phyloP scores from a whole-genome alignment of 2,888 invertebrate genomes.

The Callyntrura sp. region DNA sequence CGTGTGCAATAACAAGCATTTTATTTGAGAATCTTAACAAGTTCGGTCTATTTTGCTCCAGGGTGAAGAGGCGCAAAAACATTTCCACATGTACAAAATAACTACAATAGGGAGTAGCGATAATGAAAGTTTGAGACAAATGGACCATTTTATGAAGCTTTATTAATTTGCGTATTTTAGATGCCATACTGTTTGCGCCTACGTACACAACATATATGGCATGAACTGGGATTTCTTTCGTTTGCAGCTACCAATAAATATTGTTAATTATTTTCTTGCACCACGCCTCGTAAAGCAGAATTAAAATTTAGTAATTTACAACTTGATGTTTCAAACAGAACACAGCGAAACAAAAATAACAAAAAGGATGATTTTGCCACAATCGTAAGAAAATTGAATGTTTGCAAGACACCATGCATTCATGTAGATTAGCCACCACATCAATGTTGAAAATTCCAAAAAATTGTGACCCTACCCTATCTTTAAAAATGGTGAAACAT shows the following conservation, averaged over 20 bases:
- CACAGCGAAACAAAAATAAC: not conserved
- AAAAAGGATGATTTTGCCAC: not conserved
- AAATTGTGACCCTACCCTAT: not conserved
- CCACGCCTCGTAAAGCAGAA: not conserved
- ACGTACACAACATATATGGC: not conserved
- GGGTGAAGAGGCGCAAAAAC: slow-evolving; percentile 59
- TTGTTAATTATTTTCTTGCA: not conserved
- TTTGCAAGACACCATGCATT: too few relatives aligned
- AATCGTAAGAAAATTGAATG: not conserved
- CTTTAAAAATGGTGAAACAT: too few relatives aligned
- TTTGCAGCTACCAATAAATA: not conserved
- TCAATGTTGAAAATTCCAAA: not conserved
- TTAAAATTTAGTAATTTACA: not conserved
- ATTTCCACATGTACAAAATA: not conserved
- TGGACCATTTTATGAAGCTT: not conserved
- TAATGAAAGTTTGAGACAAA: slow-evolving; percentile 6
- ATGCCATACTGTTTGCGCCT: not conserved
- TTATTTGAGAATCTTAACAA: slow-evolving; percentile 66
- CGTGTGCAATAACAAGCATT: slow-evolving; percentile 41
- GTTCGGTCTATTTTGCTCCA: slow-evolving; percentile 62
- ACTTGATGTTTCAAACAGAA: not conserved
- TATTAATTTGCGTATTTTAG: not conserved
- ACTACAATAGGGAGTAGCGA: not conserved
- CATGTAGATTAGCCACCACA: too few relatives aligned
- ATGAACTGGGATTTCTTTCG: not conserved